Base-by-base conservation (phyloP, 2,113 vertebrate species). In the Silurus glanis region DNA sequence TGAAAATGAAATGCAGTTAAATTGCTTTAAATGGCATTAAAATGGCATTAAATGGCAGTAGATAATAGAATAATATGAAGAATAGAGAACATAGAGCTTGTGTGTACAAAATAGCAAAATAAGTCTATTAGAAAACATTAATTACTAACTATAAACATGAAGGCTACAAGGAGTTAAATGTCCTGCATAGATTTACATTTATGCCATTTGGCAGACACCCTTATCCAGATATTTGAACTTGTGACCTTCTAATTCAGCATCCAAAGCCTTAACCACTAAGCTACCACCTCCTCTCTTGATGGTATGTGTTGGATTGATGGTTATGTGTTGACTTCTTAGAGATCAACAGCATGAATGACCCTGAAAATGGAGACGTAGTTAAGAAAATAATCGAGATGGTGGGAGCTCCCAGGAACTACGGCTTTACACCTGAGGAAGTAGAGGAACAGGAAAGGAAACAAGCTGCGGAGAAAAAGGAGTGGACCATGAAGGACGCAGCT, bases 381-480 rank as follows among this genome's bases (percentile, higher is more conserved):
- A 93, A 94, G 89, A 92, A 93, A 83, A 97, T 98, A n/a, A 94
- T 91, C 62, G 93, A 95, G 90, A 90, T 91, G 45, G 94, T 97
- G 0, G 97, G 98, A 25, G 59, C 86, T 76, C 94, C 96, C 56
- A 95, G 92, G 45, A 98, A 97, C 91, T 98, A 97, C 0, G 97
- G 96, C 0, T 91, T 94, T 84, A 95, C 95, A 16, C 92, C 94
- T 0, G 95, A 97, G 89, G 96, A 99, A 92, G 93, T 91, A 89
- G 91, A 93, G 51, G 93, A 93, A 83, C 86, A 94, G 88, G 94
- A 95, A 80, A 90, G 89, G 5, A 93, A 85, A 87, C 90, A 87
- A 53, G 96, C 94, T 0, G 93, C 95, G 47, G 95, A 95, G 61
- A 23, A 23, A 49, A 89, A 93, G 59, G 89, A 90, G 90, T 94